Percentiles rank a stretch among this genome's conserved stretches.
Evolutionary conservation across 2,113 vertebrate genomes (phyloP).

Genomic region (Scopus umbretta): DNA sequence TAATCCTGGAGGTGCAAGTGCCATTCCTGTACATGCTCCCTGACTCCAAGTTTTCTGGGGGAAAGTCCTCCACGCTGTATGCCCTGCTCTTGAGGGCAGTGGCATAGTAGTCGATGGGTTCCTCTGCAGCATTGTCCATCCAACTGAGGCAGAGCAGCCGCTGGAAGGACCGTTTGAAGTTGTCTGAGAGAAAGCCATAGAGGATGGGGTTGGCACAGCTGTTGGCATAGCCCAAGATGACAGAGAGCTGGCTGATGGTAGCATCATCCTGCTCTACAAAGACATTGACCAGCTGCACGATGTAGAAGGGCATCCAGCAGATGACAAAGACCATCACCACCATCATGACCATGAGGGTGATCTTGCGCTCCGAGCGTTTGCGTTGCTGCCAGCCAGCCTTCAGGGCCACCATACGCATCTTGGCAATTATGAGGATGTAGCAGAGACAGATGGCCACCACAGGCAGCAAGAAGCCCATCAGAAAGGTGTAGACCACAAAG

Average conservation of each 20-base stretch:
- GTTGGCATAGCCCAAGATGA: conserved; percentile 88
- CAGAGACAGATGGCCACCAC: conserved; percentile 90
- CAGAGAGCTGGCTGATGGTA: conserved; percentile 87
- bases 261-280: conserved; percentile 84
- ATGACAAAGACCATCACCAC: conserved; percentile 90
- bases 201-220: conserved; percentile 91
- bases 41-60: conserved; percentile 81
- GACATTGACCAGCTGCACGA: conserved; percentile 87
- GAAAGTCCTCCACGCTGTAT: conserved; percentile 87
- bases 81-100: conserved; percentile 88
- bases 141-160: conserved; percentile 87
- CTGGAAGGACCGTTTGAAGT: conserved; percentile 90
- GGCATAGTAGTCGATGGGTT: conserved; percentile 89
- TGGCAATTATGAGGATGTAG: conserved; percentile 88
- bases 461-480: conserved; percentile 89
- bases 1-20: conserved; percentile 86
- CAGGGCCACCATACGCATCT: conserved; percentile 87
- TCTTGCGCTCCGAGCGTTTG: conserved; percentile 86
- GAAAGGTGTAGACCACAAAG: conserved; percentile 87
- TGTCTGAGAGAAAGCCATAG: conserved; percentile 90
- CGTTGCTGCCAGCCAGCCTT: conserved; percentile 92
- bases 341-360: conserved; percentile 91
- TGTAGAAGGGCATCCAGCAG: conserved; percentile 93
- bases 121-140: conserved; percentile 87
- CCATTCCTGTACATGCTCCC: conserved; percentile 83